Percentiles rank a stretch among this genome's conserved stretches.
Evolutionary conservation across 37 sponge, comb jelly and placozoan species (phyloP).

Genomic region (Chondrosia reniformis): DNA sequence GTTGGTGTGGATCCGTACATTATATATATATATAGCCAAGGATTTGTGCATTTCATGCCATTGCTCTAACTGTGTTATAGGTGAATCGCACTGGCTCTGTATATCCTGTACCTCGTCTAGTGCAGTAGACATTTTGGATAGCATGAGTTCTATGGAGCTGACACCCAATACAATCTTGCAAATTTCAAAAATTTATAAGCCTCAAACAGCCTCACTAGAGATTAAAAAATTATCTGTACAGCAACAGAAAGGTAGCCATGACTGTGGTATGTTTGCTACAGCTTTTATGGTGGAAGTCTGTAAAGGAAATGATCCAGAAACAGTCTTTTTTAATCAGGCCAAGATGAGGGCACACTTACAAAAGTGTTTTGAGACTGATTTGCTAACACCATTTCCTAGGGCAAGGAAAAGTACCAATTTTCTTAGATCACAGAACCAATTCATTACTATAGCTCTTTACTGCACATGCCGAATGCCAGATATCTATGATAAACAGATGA

Average conservation of each 20-base stretch:
- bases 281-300: conserved; percentile 8
- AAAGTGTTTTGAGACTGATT: background rate
- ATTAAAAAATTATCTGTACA: background rate
- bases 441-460: background rate
- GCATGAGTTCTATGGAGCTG: no score
- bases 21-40: no score
- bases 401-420: background rate
- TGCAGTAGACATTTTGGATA: no score
- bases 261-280: background rate
- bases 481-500: background rate
- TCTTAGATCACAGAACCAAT: background rate
- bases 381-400: background rate
- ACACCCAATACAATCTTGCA: background rate
- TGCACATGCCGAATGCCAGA: conserved; percentile 1
- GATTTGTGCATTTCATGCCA: no score
- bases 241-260: background rate
- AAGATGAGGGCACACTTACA: background rate
- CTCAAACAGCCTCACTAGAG: background rate
- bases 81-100: no score
- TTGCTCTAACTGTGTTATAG: no score
- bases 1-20: no score
- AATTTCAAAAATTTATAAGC: conserved; percentile 2
- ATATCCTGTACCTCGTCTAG: no score
- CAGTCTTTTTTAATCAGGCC: background rate
- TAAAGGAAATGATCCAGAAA: background rate